Evolutionary conservation across 2,888 invertebrate species (phyloP).

Genomic region (Calliopum simillimum): DNA sequence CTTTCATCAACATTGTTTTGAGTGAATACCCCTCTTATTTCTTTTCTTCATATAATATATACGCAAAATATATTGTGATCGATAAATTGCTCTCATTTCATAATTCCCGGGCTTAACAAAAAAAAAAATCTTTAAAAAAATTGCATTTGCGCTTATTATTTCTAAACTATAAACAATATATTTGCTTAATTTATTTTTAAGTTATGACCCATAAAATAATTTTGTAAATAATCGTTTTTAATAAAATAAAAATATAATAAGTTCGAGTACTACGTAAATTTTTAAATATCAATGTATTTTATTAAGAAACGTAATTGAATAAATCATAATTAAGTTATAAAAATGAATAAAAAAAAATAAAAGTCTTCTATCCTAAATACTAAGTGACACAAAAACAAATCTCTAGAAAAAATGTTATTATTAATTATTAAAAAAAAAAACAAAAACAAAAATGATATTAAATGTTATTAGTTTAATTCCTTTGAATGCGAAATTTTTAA

Average conservation of each 20-base stretch:
- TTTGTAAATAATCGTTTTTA: slow-evolving; percentile 5
- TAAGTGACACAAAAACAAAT: background rate
- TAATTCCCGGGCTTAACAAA: too few species aligned
- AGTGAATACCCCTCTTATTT: too few species aligned
- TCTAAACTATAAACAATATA: background rate
- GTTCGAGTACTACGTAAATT: background rate
- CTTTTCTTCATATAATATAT: too few species aligned
- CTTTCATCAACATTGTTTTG: too few species aligned
- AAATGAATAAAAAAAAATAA: background rate
- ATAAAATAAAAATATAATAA: too few species aligned
- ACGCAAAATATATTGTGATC: too few species aligned
- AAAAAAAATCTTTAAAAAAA: slow-evolving; percentile 15
- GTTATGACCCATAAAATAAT: background rate
- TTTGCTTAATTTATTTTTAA: background rate
- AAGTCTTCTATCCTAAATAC: slow-evolving; percentile 6
- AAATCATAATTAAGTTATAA: slow-evolving; percentile 6
- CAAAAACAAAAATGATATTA: slow-evolving; percentile 7
- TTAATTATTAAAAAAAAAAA: slow-evolving; percentile 13
- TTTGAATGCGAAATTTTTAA: slow-evolving; percentile 20
- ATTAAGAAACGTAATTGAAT: background rate
- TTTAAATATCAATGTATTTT: slow-evolving; percentile 11
- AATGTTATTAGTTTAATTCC: slow-evolving; percentile 32
- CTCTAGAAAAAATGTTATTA: slow-evolving; percentile 24
- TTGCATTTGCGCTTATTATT: slow-evolving; percentile 14
- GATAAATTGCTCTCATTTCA: too few species aligned